Base-by-base conservation (phyloP, 2,888 invertebrate genomes). In the Mesochorus sp. region DNA sequence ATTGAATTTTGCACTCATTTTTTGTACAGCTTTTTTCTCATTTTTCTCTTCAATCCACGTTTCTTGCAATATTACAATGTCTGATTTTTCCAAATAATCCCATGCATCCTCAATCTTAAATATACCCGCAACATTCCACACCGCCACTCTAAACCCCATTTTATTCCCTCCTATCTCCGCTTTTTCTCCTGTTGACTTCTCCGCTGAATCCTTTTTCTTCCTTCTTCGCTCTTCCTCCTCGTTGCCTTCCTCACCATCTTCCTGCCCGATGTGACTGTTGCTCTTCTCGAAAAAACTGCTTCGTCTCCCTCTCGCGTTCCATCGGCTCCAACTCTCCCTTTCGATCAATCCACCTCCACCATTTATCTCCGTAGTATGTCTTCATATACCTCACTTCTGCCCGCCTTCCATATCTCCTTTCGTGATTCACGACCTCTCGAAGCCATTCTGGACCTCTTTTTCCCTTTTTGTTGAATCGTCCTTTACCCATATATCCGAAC, bases 11-110 rank as follows among this genome's bases (percentile, higher is more conserved):
- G 31, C 1, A 26, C 53, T 53, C 42, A 75, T 8, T 17, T 53
- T 21, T 61, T 51, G 17, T 17, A 28, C 5, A 51, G 12, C 12
- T 31, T 53, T 31, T 12, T 3, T 0, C 10, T 19, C 49, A 24
- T 75, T 34, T 8, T 74, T 26, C 44, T 70, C 44, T 59, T 59
- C 59, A 8, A 70, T 21, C 68, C 68, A 68, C 1, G 68, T 68
- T 55, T 68, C 53, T 26, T 53, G 67, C 5, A 67, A 37, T 1
- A 67, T 19, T 8, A 67, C 37, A 12, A 67, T 34, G 5, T 67
- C 53, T 1, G 51, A 28, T 3, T 67, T 39, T 53, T 53, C 28
- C 8, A 34, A 14, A 3, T 19, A 51, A 17, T 67, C 51, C 67
- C 67, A 67, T 6, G 67, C 67, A 19, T 67, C 53, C 10, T 37